phyloP scores from a whole-genome alignment of 2,888 invertebrate genomes.

The Lobophora halterata region DNA sequence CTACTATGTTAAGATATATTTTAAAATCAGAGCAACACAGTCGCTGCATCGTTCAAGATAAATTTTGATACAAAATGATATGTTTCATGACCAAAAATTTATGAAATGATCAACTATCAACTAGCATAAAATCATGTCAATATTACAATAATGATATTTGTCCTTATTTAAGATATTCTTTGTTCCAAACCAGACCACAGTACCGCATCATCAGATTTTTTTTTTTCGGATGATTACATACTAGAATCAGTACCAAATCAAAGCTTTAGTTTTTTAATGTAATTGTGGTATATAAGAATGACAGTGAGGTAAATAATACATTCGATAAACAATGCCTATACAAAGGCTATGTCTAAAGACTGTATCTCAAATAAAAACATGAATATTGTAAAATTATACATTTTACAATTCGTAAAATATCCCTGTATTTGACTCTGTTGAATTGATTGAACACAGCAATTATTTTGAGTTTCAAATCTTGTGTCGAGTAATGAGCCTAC shows the following conservation, averaged over 20 bases:
- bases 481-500: too few species aligned
- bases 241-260: conserved; percentile 75
- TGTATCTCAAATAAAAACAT: conserved; percentile 44
- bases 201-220: conserved; percentile 57
- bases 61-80: conserved; percentile 60
- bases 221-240: conserved; percentile 46
- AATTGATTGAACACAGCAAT: conserved; percentile 71
- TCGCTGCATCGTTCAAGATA: conserved; percentile 34
- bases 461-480: conserved; percentile 60
- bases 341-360: conserved; percentile 35
- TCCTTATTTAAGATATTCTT: conserved; percentile 39
- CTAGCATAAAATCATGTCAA: conserved; percentile 50
- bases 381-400: conserved; percentile 52
- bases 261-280: conserved; percentile 64
- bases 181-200: conserved; percentile 42
- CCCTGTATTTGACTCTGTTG: conserved; percentile 79
- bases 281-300: conserved; percentile 48
- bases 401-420: conserved; percentile 72
- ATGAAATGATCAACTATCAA: conserved; percentile 58
- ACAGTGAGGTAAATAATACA: conserved; percentile 34
- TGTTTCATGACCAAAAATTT: conserved; percentile 59
- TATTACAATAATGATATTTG: conserved; percentile 42
- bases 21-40: conserved; percentile 37
- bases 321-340: conserved; percentile 36
- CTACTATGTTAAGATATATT: conserved; percentile 35